phyloP scores from a whole-genome alignment of 2,797 vertebrate genomes.

The Takifugu rubripes region DNA sequence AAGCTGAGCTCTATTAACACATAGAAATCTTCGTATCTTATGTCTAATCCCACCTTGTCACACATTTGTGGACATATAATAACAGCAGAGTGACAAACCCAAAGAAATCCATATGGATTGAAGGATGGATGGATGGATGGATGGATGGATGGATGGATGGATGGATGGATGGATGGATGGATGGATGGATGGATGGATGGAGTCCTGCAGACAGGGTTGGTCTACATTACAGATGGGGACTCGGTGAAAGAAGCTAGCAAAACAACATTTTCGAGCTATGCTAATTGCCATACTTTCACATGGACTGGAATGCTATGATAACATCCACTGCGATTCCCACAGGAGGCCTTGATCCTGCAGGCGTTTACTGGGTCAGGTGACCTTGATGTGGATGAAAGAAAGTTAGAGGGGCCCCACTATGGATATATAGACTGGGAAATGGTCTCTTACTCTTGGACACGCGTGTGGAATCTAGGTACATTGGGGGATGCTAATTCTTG shows the following conservation, averaged over 20 bases:
- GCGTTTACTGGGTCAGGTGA: constrained; percentile 63
- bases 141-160: too few species aligned
- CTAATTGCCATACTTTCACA: constrained; percentile 71
- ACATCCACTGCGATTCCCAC: constrained; percentile 64
- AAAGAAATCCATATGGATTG: too few species aligned
- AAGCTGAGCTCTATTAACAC: too few species aligned
- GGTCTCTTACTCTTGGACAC: constrained; percentile 40
- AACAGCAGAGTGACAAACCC: too few species aligned
- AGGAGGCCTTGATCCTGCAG: constrained; percentile 63
- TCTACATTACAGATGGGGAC: constrained; percentile 29
- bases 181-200: too few species aligned
- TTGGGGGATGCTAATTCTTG: constrained; percentile 37
- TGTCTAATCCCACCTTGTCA: too few species aligned
- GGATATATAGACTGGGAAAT: constrained; percentile 34
- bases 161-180: too few species aligned
- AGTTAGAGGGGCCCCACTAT: constrained; percentile 56
- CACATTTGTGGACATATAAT: too few species aligned
- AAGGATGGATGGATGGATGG: too few species aligned
- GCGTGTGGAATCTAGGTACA: constrained; percentile 48
- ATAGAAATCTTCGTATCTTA: too few species aligned
- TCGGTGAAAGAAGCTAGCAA: constrained; percentile 50
- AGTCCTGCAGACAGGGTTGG: too few species aligned
- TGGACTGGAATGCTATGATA: constrained; percentile 70
- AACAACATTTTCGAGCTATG: constrained; percentile 66
- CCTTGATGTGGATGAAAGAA: constrained; percentile 63